Evolutionary conservation across 2,113 vertebrate genomes (phyloP).

Genomic region (Puffinus mauretanicus): DNA sequence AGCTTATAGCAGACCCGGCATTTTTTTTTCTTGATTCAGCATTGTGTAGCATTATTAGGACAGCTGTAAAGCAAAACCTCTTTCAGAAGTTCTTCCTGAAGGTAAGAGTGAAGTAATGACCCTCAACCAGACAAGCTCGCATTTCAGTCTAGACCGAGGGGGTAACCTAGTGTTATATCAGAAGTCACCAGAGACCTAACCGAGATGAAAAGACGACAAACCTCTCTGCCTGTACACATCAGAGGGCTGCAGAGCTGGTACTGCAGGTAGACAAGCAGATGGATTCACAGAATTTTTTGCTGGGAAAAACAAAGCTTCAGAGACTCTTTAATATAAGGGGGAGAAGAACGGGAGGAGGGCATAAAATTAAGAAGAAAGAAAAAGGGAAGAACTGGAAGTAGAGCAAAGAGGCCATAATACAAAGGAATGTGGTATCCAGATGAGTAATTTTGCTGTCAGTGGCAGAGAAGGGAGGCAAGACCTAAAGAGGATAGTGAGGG

Average conservation of each 20-base stretch:
- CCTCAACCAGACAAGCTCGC: neutral
- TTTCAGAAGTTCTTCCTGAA: neutral
- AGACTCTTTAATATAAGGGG: neutral
- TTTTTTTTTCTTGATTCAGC: neutral
- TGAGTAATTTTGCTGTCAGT: neutral
- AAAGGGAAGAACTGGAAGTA: neutral
- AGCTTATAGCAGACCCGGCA: neutral
- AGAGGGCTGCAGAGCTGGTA: neutral
- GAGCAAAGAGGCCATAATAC: neutral
- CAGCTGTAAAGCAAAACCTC: neutral
- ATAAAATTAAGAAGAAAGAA: neutral
- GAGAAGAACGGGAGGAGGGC: neutral
- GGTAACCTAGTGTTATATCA: neutral
- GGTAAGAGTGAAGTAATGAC: neutral
- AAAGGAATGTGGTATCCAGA: neutral
- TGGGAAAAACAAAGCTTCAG: neutral
- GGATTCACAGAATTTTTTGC: neutral
- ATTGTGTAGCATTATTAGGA: neutral
- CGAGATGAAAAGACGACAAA: neutral
- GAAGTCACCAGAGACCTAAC: neutral
- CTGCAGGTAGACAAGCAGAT: neutral
- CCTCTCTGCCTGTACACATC: neutral
- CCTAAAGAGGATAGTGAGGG: neutral
- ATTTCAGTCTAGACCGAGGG: neutral
- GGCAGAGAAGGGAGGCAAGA: neutral